phyloP scores from a whole-genome alignment of 2,888 invertebrate genomes.

The Heliothis peltigera region DNA sequence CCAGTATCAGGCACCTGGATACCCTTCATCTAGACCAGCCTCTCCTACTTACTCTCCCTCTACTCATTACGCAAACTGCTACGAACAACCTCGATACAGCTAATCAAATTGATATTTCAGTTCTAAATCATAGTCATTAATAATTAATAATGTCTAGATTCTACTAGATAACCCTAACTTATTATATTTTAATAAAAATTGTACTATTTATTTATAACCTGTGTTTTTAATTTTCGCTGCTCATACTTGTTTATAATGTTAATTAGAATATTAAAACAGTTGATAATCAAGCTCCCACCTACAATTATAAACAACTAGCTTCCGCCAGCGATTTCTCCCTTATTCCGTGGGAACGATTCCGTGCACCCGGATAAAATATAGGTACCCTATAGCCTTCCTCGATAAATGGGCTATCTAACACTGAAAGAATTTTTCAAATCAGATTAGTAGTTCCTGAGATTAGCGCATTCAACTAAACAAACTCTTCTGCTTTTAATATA shows the following conservation, averaged over 20 bases:
- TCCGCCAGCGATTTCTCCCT: too few species aligned
- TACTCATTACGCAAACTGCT: slow-evolving; percentile 25
- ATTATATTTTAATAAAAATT: slow-evolving; percentile 5
- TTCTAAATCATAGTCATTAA: neutral
- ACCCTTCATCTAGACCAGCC: slow-evolving; percentile 9
- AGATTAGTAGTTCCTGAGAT: too few species aligned
- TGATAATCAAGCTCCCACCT: too few species aligned
- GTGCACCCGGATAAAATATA: too few species aligned
- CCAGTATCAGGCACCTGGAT: slow-evolving; percentile 25
- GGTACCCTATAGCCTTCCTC: too few species aligned
- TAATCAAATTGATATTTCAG: neutral
- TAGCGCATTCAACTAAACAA: too few species aligned
- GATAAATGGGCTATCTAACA: too few species aligned
- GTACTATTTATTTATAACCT: slow-evolving; percentile 5
- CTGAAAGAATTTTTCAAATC: too few species aligned
- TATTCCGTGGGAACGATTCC: too few species aligned
- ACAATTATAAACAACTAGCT: too few species aligned
- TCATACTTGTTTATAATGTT: neutral
- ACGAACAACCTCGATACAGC: slow-evolving; percentile 31
- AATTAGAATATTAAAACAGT: too few species aligned
- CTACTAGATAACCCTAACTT: neutral
- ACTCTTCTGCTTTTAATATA: too few species aligned
- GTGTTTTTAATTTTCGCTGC: neutral
- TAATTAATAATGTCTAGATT: neutral
- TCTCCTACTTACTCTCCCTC: slow-evolving; percentile 22